Base-by-base conservation (phyloP, 2,888 invertebrate species). In the Eulithis prunata region DNA sequence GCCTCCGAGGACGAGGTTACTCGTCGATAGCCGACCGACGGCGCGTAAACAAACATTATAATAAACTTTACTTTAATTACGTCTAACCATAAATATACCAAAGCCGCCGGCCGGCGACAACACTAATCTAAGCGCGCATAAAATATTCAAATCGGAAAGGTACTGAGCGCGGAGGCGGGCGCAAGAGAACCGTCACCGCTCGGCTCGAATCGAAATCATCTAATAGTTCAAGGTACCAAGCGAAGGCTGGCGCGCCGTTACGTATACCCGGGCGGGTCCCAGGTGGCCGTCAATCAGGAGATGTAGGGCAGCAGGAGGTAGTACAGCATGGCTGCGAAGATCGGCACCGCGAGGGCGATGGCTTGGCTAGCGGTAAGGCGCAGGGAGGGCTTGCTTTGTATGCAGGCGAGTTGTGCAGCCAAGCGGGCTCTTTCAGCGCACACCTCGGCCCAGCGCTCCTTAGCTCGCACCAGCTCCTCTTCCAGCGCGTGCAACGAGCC, bases 391-490 rank as follows among this genome's bases (percentile, higher is more conserved):
- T 96, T 95, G 76, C 91, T 89, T 77, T 94, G 94, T 78, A 96
- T 85, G 66, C 84, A 84, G 52, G 94, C 88, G 76, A 96, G 92
- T 81, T 95, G 76, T 45, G 75, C 76, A 52, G 94, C 91, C 51
- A 96, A 88, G 62, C 94, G 91, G 64, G 94, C 90, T 76, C 95
- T 94, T 77, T 96, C 96, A 36, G 94, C 94, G 76, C 93, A 90
- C 66, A 94, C 95, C 74, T 94, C 94, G 66, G 95, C 95, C 92
- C 95, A 97, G 75, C 95, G 94, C 84, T 96, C 95, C 81, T 96
- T 96, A 70, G 97, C 94, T 57, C 95, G 91, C 64, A 95, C 95
- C 76, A 97, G 88, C 85, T 97, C 96, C 83, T 96, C 96, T 82
- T 96, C 95, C 32, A 96, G 89, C 78, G 94, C 94, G 78, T 94